A percentile compares a stretch with the other conserved stretches of the same genome.
Conservation (phyloP, 2,888 invertebrate species). For the Aromia moschata region DNA sequence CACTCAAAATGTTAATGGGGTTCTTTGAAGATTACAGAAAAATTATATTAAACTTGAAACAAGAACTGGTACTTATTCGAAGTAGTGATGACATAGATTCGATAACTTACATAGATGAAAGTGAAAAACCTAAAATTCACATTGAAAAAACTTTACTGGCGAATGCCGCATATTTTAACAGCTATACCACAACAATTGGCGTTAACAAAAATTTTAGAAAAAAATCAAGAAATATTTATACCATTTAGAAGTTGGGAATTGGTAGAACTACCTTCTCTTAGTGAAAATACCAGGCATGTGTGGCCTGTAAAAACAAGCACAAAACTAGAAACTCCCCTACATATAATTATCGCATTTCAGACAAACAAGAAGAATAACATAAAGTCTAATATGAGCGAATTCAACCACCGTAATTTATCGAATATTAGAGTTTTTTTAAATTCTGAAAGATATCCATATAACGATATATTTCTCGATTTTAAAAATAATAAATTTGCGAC, state of each 20-base stretch:
- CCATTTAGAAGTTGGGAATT: constrained; percentile 5
- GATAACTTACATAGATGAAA: background rate
- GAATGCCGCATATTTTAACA: background rate
- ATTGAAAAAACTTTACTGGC: background rate
- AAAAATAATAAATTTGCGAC: background rate
- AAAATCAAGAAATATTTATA: background rate
- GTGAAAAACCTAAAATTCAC: background rate
- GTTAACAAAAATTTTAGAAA: background rate
- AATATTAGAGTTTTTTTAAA: constrained; percentile 14
- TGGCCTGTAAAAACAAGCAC: constrained; percentile 11
- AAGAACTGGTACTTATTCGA: background rate
- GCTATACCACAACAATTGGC: background rate
- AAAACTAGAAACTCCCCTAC: constrained; percentile 4
- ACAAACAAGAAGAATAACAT: constrained; percentile 1
- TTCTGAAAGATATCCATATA: constrained; percentile 4
- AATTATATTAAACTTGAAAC: constrained; percentile 4
- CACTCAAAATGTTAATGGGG: background rate
- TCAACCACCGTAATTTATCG: background rate
- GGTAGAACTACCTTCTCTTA: background rate
- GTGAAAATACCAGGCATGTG: background rate
- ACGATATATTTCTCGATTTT: background rate
- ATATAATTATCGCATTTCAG: background rate
- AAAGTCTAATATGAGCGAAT: constrained; percentile 3
- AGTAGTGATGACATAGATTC: background rate
- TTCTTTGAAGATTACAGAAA: constrained; percentile 2